A percentile compares a stretch with the other conserved stretches of the same genome.
These are phyloP conservation scores for Rhynchonema sp. DNA, from an alignment of 2,888 invertebrate genomes.

Conservation along the genomic window DNA sequence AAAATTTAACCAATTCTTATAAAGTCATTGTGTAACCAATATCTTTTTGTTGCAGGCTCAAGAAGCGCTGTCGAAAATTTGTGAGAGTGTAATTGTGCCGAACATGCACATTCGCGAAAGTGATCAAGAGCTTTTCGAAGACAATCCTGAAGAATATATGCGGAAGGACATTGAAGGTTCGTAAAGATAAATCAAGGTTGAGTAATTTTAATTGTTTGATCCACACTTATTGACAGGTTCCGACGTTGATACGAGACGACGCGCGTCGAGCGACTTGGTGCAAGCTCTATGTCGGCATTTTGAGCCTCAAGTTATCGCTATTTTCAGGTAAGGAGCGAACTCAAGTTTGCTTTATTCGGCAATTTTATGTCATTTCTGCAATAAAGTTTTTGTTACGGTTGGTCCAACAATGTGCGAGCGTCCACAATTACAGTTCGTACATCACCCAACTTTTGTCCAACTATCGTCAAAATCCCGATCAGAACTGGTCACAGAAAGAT, in stretches of 20 bases:
- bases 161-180: slow-evolving; percentile 83
- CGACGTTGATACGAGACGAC: slow-evolving; percentile 80
- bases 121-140: slow-evolving; percentile 89
- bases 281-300: slow-evolving; percentile 69
- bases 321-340: not conserved
- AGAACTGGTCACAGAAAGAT: slow-evolving; percentile 67
- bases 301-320: slow-evolving; percentile 37
- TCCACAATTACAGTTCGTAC: not conserved
- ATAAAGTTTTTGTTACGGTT: too few species aligned
- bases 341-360: too few species aligned
- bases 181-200: not conserved
- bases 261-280: slow-evolving; percentile 91
- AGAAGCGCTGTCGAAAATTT: slow-evolving; percentile 40
- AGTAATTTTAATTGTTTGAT: slow-evolving; percentile 1
- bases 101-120: slow-evolving; percentile 87
- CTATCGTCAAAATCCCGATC: slow-evolving; percentile 51
- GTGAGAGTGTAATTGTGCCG: slow-evolving; percentile 93
- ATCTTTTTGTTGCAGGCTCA: too few species aligned
- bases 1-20: too few species aligned
- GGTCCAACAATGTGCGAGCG: not conserved
- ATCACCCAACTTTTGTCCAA: slow-evolving; percentile 25
- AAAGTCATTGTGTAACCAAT: too few species aligned
- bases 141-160: slow-evolving; percentile 92
- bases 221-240: slow-evolving; percentile 8
- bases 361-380: too few species aligned